These are phyloP conservation scores for Ceratoteleas bidentatus DNA, from an alignment of 1,140 invertebrate genomes.

Conservation along the genomic window DNA sequence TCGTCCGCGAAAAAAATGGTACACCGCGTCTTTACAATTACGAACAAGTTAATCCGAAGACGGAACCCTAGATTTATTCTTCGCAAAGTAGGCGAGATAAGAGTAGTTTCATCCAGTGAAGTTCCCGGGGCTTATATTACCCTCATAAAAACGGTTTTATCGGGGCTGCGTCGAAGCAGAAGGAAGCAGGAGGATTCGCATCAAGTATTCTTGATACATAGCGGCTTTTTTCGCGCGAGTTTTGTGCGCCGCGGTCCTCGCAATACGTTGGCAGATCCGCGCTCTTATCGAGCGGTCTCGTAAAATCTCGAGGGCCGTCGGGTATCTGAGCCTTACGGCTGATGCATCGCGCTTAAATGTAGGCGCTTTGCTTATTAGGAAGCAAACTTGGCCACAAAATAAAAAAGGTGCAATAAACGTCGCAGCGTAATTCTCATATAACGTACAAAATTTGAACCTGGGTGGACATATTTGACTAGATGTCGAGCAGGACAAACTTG, in stretches of 20 bases:
- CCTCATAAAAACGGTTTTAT: conserved; percentile 50
- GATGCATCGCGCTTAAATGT: conserved; percentile 48
- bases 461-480: conserved; percentile 13
- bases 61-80: conserved; percentile 38
- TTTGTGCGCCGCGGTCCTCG: conserved; percentile 33
- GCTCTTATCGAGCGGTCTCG: conserved; percentile 20
- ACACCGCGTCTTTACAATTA: conserved; percentile 26
- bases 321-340: conserved; percentile 51
- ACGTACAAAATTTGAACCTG: conserved; percentile 19
- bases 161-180: conserved; percentile 36
- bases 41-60: conserved; percentile 22
- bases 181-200: conserved; percentile 41
- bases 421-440: background rate
- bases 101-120: conserved; percentile 34
- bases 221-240: conserved; percentile 36
- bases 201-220: conserved; percentile 53
- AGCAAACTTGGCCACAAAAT: no score
- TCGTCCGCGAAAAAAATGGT: conserved; percentile 7
- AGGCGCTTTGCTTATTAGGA: conserved; percentile 55
- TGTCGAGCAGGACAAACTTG: conserved; percentile 10
- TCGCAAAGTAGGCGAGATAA: conserved; percentile 44
- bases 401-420: no score
- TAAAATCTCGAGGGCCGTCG: conserved; percentile 41
- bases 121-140: conserved; percentile 50
- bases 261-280: conserved; percentile 25